Base-by-base conservation (phyloP, 2,888 invertebrate species). In the Plutella xylostella region DNA sequence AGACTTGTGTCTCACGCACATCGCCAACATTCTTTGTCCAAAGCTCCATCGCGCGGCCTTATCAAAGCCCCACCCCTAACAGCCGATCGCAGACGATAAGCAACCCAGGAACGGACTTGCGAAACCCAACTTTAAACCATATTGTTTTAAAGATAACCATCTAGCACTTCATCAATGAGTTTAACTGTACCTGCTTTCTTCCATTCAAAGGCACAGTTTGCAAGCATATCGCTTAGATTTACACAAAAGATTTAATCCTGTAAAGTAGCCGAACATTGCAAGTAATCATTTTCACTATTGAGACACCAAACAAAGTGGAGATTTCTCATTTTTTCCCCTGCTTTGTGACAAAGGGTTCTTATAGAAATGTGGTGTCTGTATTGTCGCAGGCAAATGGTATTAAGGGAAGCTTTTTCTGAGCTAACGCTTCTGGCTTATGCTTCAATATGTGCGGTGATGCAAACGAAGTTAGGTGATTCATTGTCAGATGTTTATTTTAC, bases 131-230 rank as follows among this genome's bases (percentile, higher is more conserved):
- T 7, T 19, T 11, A 61, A n/a, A n/a, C n/a, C n/a, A 71, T 63
- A 71, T 78, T 80, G 80, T 82, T 77, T 79, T 72, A 75, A 51
- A 65, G 82, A 82, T 68, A 72, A 79, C 60, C 74, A 80, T 80
- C 78, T 72, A 68, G 57, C 55, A 58, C 55, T 54, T 61, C 57
- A 70, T 79, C 72, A 78, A 78, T 79, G 75, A 70, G 59, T 61
- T 64, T 78, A 79, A 82, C 79, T 73, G 80, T 82, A 77, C 70
- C 72, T 75, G 68, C 61, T 52, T 55, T 58, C 60, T 60, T 61
- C 61, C 67, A 65, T 74, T 72, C 62, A 66, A 65, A 62, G 57
- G 22, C 57, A 55, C 57, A 49, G 56, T 59, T 57, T 57, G 53
- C 52, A 54, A 55, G 55, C 50, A 54, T 53, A 52, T 55, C 53